Base-by-base conservation (phyloP, 2,113 vertebrate genomes). In the Nettapus auritus region DNA sequence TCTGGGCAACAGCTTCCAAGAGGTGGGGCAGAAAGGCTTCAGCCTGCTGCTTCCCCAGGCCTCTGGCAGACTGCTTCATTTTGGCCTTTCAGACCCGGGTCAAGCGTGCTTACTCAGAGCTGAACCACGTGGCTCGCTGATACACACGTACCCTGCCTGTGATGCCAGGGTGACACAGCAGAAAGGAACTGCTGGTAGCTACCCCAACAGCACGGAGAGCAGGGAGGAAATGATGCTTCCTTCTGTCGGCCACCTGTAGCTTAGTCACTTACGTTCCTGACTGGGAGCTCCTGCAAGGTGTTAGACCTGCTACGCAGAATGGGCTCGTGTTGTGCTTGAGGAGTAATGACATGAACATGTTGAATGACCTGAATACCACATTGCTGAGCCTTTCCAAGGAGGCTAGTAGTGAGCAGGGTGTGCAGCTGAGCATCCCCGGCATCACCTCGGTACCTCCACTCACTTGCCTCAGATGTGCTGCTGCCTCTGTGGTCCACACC, bases 141-240 rank as follows among this genome's bases (percentile, higher is more conserved):
- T 3, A 34, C 0, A 4, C 42, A 11, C 0, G 1, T 29, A 53
- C 69, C 50, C 18, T 48, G 28, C 29, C 64, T 44, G 64, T 29
- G 12, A 69, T 19, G n/a, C 8, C 64, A 31, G 31, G 0, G 4
- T 82, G 93, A 91, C 4, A 0, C 67, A 73, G 78, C 78, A 80
- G 57, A 57, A 66, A n/a, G 79, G 57, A 69, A 71, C 55, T 86
- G 75, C 74, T 85, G 46, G 50, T 75, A 74, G 50, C 55, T 25
- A 79, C 78, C 42, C 38, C 85, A 86, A 56, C 33, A 71, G 82
- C 76, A 42, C 2, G 53, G 44, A 44, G 0, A 77, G 46, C 29
- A 46, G 55, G 2, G 25, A 86, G 74, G 52, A 92, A 86, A 71
- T 33, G 17, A 36, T 18, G 70, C 25, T 73, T 20, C 80, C 25